Percentiles rank a stretch among this genome's conserved stretches.
Evolutionary conservation across 2,797 vertebrate genomes (phyloP).

Genomic region (Sebastes taczanowskii): DNA sequence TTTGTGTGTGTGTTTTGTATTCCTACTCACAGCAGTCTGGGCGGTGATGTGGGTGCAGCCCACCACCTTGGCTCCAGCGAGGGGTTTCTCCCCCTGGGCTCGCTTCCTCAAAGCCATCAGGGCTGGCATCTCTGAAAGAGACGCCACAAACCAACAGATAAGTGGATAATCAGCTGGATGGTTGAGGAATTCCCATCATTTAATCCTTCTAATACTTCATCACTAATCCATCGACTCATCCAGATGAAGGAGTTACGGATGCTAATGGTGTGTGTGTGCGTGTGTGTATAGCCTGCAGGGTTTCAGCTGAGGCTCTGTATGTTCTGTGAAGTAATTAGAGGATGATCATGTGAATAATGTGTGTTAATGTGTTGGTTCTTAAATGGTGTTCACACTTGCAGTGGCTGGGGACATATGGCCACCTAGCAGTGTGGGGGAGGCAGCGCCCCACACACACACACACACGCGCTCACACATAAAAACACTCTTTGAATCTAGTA

Average conservation of each 20-base stretch:
- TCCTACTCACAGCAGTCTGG: constrained; percentile 92
- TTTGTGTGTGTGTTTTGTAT: not conserved
- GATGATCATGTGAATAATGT: constrained; percentile 1
- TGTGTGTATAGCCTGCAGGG: not conserved
- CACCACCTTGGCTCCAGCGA: constrained; percentile 97
- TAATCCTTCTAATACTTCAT: constrained; percentile 35
- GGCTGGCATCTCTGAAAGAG: constrained; percentile 92
- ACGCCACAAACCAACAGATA: not conserved
- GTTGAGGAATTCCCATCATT: constrained; percentile 40
- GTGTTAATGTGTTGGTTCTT: constrained; percentile 2
- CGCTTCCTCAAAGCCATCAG: constrained; percentile 98
- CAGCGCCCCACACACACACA: not conserved
- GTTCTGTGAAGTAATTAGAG: constrained; percentile 22
- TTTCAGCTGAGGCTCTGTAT: constrained; percentile 34
- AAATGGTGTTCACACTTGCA: constrained; percentile 10
- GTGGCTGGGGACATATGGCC: constrained; percentile 54
- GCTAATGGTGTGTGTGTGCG: constrained; percentile 3
- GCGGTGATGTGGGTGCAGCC: constrained; percentile 99
- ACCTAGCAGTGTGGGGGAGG: constrained; percentile 14
- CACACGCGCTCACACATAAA: not conserved
- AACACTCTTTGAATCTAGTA: not conserved
- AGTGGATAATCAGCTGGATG: constrained; percentile 2
- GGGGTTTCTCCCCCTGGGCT: constrained; percentile 97
- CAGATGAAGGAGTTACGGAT: constrained; percentile 23
- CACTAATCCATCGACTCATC: constrained; percentile 20